Percentiles rank a stretch among this genome's conserved stretches.
Evolutionary conservation across 2,888 invertebrate genomes (phyloP).

Genomic region (Chalcosyrphus nemorum): DNA sequence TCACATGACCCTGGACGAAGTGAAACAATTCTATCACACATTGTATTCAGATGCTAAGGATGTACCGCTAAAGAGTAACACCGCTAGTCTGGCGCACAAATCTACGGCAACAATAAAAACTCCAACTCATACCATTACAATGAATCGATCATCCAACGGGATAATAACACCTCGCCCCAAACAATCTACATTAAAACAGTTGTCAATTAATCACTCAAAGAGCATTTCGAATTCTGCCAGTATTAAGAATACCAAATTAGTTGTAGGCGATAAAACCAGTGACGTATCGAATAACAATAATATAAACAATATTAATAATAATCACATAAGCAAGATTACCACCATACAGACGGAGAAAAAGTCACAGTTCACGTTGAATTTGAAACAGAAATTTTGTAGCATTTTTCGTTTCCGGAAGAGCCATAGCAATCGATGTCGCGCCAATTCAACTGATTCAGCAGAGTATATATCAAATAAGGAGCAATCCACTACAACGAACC

Average conservation of each 20-base stretch:
- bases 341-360: slow-evolving; percentile 84
- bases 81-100: slow-evolving; percentile 55
- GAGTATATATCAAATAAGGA: slow-evolving; percentile 74
- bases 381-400: slow-evolving; percentile 93
- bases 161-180: slow-evolving; percentile 65
- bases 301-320: slow-evolving; percentile 74
- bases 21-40: slow-evolving; percentile 91
- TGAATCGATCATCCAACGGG: slow-evolving; percentile 63
- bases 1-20: slow-evolving; percentile 93
- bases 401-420: slow-evolving; percentile 88
- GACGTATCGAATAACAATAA: slow-evolving; percentile 75
- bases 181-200: slow-evolving; percentile 61
- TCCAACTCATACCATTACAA: slow-evolving; percentile 57
- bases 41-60: slow-evolving; percentile 85
- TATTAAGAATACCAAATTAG: slow-evolving; percentile 71
- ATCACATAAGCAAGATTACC: slow-evolving; percentile 75
- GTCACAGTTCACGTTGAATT: slow-evolving; percentile 88
- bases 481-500: slow-evolving; percentile 69
- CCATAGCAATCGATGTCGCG: slow-evolving; percentile 78
- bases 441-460: slow-evolving; percentile 74
- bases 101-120: slow-evolving; percentile 54
- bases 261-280: slow-evolving; percentile 72
- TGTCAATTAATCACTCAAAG: slow-evolving; percentile 68
- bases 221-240: slow-evolving; percentile 65
- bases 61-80: slow-evolving; percentile 57